Evolutionary conservation across 2,113 vertebrate genomes (phyloP).

Genomic region (Hippoglossus stenolepis): DNA sequence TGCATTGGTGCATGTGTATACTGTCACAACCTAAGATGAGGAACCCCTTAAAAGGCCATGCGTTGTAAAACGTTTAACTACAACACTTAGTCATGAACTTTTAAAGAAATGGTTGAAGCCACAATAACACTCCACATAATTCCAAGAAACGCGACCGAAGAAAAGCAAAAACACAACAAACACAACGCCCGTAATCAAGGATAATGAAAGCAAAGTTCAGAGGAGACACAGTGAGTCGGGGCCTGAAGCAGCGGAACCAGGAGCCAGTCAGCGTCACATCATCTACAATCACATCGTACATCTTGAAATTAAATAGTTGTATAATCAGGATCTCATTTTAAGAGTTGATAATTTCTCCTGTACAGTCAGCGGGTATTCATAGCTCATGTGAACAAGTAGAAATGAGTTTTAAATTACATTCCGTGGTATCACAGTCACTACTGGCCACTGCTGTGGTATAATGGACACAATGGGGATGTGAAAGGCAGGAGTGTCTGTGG

Average conservation of each 20-base stretch:
- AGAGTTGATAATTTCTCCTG: not conserved
- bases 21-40: too few relatives aligned
- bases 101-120: constrained; percentile 19
- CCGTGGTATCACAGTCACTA: not conserved
- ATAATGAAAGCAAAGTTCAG: not conserved
- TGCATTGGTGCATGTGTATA: too few relatives aligned
- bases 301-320: not conserved
- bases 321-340: not conserved
- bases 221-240: too few relatives aligned
- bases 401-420: constrained; percentile 24
- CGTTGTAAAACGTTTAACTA: too few relatives aligned
- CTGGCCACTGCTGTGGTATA: constrained; percentile 7
- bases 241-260: too few relatives aligned
- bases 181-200: not conserved
- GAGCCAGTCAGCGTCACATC: too few relatives aligned
- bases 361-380: not conserved
- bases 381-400: constrained; percentile 11
- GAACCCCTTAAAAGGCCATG: too few relatives aligned
- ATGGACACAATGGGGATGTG: constrained; percentile 27
- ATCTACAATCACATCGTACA: too few relatives aligned
- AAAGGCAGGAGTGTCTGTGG: constrained; percentile 50
- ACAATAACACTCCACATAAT: not conserved
- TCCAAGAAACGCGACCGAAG: not conserved
- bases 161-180: constrained; percentile 16
- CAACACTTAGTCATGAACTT: too few relatives aligned